phyloP scores from a whole-genome alignment of 2,888 invertebrate genomes.

The Heliconius erato region DNA sequence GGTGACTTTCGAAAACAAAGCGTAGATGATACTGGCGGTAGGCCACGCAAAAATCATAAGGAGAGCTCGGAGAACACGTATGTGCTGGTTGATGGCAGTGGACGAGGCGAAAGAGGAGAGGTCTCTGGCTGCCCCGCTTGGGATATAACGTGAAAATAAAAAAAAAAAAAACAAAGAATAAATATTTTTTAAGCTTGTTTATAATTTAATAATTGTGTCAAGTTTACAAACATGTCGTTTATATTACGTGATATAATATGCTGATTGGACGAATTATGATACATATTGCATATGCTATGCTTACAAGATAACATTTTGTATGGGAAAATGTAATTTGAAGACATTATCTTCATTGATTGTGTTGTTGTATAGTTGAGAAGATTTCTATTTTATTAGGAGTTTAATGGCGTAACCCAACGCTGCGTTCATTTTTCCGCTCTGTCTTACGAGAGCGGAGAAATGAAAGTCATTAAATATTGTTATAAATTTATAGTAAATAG shows the following conservation, averaged over 20 bases:
- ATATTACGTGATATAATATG: conserved; percentile 33
- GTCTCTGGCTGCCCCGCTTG: too few species aligned
- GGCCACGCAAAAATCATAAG: too few species aligned
- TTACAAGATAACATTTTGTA: background rate
- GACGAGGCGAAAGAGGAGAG: too few species aligned
- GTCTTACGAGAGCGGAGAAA: too few species aligned
- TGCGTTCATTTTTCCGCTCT: background rate
- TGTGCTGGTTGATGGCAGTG: too few species aligned
- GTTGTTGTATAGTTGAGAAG: background rate
- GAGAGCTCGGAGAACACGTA: too few species aligned
- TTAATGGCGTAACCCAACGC: background rate
- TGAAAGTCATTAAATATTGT: too few species aligned
- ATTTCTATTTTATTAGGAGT: background rate
- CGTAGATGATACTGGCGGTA: too few species aligned
- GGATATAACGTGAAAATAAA: too few species aligned
- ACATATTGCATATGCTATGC: background rate
- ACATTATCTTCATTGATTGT: background rate
- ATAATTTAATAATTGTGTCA: conserved; percentile 24
- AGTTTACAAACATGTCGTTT: conserved; percentile 31
- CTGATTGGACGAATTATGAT: conserved; percentile 13
- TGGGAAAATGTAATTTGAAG: conserved; percentile 7
- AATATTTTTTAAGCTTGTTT: background rate
- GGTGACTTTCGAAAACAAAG: too few species aligned
- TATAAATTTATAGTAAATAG: too few species aligned
- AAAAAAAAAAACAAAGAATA: too few species aligned